Evolutionary conservation across 2,888 invertebrate species (phyloP).

Genomic region (Tridacna gigas): DNA sequence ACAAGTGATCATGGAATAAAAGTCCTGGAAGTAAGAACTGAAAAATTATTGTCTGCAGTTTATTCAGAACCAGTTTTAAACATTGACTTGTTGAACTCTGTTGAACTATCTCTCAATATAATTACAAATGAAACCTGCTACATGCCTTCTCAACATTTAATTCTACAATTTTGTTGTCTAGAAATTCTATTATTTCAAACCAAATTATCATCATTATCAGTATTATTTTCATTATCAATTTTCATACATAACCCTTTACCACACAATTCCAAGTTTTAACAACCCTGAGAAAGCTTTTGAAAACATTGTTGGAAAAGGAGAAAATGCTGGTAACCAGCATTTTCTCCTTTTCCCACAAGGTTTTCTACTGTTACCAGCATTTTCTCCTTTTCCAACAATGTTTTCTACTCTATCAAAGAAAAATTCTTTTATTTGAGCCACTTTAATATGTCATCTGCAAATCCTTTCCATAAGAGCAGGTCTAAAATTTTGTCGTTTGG

Average conservation of each 20-base stretch:
- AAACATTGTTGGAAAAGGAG: background rate
- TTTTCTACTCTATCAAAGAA: background rate
- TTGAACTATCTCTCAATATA: too few relatives aligned
- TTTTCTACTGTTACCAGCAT: background rate
- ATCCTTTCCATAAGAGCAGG: background rate
- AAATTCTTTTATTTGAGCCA: background rate
- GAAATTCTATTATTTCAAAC: too few relatives aligned
- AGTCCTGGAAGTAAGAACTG: background rate
- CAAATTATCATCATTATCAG: too few relatives aligned
- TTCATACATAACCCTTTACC: background rate
- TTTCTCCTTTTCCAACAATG: background rate
- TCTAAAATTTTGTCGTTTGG: background rate
- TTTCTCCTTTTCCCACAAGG: background rate
- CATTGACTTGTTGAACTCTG: background rate
- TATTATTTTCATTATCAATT: too few relatives aligned
- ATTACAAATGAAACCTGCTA: too few relatives aligned
- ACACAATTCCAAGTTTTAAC: background rate
- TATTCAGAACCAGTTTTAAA: background rate
- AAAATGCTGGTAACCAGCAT: too few relatives aligned
- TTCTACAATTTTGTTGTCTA: too few relatives aligned
- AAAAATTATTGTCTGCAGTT: background rate
- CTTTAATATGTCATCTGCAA: background rate
- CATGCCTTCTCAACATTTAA: too few relatives aligned
- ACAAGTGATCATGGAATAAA: background rate
- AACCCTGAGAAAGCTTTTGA: background rate